phyloP scores from a whole-genome alignment of 2,797 vertebrate genomes.

The Sebastes iracundus region DNA sequence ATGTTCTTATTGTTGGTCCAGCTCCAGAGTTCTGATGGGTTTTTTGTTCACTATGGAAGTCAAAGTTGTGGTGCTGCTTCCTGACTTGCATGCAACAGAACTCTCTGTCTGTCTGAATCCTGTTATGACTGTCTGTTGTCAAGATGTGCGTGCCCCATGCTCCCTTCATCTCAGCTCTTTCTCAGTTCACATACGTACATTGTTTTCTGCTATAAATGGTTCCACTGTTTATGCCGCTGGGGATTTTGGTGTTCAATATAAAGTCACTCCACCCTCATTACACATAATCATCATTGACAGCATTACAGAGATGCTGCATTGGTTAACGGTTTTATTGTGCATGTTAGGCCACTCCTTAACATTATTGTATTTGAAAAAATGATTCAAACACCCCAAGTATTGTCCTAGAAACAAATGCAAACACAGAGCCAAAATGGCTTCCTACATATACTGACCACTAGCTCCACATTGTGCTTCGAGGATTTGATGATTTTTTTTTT shows the following conservation, averaged over 20 bases:
- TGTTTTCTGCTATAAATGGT: conserved; percentile 51
- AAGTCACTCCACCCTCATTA: conserved; percentile 52
- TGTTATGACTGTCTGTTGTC: conserved; percentile 47
- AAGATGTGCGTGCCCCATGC: conserved; percentile 48
- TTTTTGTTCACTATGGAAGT: background rate
- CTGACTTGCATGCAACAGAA: conserved; percentile 31
- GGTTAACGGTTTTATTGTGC: conserved; percentile 41
- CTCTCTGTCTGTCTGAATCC: conserved; percentile 14
- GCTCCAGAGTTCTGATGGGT: background rate
- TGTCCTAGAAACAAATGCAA: background rate
- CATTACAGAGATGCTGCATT: background rate
- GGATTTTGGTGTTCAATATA: conserved; percentile 41
- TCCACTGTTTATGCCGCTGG: conserved; percentile 55
- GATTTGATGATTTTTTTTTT: background rate
- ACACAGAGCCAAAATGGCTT: background rate
- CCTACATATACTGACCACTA: background rate
- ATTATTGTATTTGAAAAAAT: conserved; percentile 4
- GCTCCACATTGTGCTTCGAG: background rate
- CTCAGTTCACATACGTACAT: conserved; percentile 15
- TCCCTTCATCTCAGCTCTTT: conserved; percentile 48
- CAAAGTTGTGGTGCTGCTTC: conserved; percentile 9
- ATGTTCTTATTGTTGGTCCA: background rate
- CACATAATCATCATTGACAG: conserved; percentile 40
- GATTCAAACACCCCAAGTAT: background rate
- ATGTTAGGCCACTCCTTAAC: background rate